Base-by-base conservation (phyloP, 2,113 vertebrate genomes). In the Eonycteris spelaea region DNA sequence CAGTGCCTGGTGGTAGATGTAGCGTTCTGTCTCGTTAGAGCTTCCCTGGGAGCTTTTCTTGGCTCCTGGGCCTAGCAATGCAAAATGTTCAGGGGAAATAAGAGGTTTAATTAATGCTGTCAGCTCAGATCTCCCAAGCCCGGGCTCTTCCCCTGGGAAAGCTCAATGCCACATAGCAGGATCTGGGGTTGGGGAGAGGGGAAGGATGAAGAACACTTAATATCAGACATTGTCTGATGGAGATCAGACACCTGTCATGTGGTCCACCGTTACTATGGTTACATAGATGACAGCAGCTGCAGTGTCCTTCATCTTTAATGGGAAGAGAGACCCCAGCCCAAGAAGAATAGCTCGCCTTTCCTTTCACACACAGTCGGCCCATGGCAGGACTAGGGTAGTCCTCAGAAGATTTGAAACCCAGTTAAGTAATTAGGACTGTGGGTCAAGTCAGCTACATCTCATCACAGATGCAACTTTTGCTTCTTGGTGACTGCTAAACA, bases 221-320 rank as follows among this genome's bases (percentile, higher is more conserved):
- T 75, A 89, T 45, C 77, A 85, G 93, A 73, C 86, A 83, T 65
- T 83, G 35, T 88, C 92, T 83, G 71, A 82, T 82, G 78, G 59
- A 26, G 59, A 88, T 91, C 94, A 95, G 86, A 95, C 73, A 96
- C 51, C 77, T 95, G 93, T 65, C 94, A 78, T 89, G 80, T 90
- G 95, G 82, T 53, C 68, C 45, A 1, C 13, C 5, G 97, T 97
- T 98, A 79, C 95, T 86, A 97, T 98, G 95, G 95, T 96, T 95
- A 97, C 97, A 2, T 26, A 73, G 61, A 89, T 71, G 86, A 53
- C 38, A 78, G 91, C 77, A 45, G 77, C 91, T 77, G 59, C 70
- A 55, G 14, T 77, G 92, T 45, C 77, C 95, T 95, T 82, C 71
- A 24, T 86, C 92, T 80, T 43, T 87, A 87, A 63, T 15, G 74